phyloP scores from a whole-genome alignment of 2,113 vertebrate genomes.

The Varanus komodoensis region DNA sequence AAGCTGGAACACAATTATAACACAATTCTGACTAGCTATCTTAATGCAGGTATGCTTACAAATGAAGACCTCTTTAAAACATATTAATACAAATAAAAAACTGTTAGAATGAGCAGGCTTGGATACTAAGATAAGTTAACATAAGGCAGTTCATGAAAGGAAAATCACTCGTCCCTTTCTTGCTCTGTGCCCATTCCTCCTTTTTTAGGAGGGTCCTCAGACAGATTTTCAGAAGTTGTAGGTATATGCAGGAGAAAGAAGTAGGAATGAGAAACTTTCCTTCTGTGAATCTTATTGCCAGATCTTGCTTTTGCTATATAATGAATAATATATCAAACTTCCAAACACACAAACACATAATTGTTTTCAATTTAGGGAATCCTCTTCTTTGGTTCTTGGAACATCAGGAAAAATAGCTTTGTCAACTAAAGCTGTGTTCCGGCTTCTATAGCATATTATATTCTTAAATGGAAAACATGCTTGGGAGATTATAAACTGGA shows the following conservation, averaged over 20 bases:
- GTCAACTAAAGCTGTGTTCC: not conserved
- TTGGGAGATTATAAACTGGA: not conserved
- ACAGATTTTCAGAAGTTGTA: not conserved
- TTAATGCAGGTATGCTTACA: not conserved
- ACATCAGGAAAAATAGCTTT: not conserved
- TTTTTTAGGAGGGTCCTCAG: not conserved
- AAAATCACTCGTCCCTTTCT: not conserved
- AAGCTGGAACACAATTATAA: not conserved
- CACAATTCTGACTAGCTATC: not conserved
- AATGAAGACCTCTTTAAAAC: not conserved
- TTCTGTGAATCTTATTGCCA: not conserved
- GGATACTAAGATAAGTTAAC: not conserved
- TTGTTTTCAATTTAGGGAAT: no score
- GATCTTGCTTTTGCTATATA: not conserved
- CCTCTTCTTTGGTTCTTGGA: not conserved
- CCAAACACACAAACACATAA: not conserved
- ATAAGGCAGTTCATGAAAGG: not conserved
- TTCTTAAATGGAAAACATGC: not conserved
- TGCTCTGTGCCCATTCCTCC: not conserved
- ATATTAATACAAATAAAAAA: not conserved
- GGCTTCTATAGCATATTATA: not conserved
- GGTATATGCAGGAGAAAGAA: not conserved
- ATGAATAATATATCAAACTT: not conserved
- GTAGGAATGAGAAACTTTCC: not conserved
- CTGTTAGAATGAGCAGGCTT: not conserved